phyloP scores from a whole-genome alignment of 2,888 invertebrate genomes.

The Leptothorax acervorum region DNA sequence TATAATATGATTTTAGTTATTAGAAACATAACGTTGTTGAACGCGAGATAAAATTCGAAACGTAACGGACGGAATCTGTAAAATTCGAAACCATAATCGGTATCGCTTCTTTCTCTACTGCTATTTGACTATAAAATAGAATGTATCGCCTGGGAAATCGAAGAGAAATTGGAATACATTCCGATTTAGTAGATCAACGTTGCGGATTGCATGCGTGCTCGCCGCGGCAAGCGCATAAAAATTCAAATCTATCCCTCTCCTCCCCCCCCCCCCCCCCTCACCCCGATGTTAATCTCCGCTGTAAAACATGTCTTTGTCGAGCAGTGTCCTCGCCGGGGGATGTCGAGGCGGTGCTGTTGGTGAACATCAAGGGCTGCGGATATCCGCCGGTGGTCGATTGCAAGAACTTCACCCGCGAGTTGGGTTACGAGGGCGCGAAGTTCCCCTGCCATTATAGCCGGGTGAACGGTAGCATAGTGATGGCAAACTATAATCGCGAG shows the following conservation, averaged over 20 bases:
- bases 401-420: slow-evolving; percentile 90
- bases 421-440: slow-evolving; percentile 90
- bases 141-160: slow-evolving; percentile 30
- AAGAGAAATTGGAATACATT: slow-evolving; percentile 39
- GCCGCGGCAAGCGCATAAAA: neutral
- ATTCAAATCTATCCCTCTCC: neutral
- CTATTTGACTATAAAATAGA: slow-evolving; percentile 27
- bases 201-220: slow-evolving; percentile 22
- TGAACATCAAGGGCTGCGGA: slow-evolving; percentile 94
- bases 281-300: neutral
- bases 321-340: slow-evolving; percentile 81
- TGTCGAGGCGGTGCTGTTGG: slow-evolving; percentile 89
- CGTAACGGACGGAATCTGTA: neutral
- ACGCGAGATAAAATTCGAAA: neutral
- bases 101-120: neutral
- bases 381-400: slow-evolving; percentile 93
- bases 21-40: neutral
- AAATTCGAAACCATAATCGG: neutral
- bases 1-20: neutral
- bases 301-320: slow-evolving; percentile 41
- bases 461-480: slow-evolving; percentile 93
- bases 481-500: slow-evolving; percentile 93
- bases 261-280: too few species aligned
- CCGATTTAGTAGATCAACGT: neutral
- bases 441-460: slow-evolving; percentile 91